Evolutionary conservation across 2,113 vertebrate genomes (phyloP).

Genomic region (Megalops atlanticus): DNA sequence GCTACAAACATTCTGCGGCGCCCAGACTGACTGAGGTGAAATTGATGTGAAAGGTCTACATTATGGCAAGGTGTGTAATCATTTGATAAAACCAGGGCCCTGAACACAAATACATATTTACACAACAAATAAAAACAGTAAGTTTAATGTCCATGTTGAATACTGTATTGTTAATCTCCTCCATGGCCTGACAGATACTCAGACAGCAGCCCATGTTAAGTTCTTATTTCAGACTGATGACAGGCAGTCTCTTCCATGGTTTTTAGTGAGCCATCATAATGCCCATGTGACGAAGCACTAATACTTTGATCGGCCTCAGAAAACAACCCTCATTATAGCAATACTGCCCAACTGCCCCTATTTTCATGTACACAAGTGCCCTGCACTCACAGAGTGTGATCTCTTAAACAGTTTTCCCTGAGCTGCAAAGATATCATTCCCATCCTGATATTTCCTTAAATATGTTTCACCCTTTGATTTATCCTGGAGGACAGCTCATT

Average conservation of each 20-base stretch:
- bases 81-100: no score
- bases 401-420: no score
- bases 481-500: neutral
- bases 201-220: neutral
- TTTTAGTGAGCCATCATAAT: neutral
- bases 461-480: slow-evolving; percentile 7
- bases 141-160: no score
- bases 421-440: no score
- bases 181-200: neutral
- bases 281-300: neutral
- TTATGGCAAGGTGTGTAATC: no score
- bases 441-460: neutral
- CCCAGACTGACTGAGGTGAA: no score
- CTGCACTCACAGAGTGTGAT: neutral
- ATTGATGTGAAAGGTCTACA: no score
- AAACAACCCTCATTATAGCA: neutral
- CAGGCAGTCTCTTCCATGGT: neutral
- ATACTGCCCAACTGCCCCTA: neutral
- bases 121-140: no score
- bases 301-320: neutral
- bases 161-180: no score
- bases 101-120: no score
- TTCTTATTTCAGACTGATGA: neutral
- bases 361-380: no score
- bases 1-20: no score